These are phyloP conservation scores for Zoanthus sociatus DNA, from an alignment of 92 coral and sea anemone genomes.

Conservation along the genomic window DNA sequence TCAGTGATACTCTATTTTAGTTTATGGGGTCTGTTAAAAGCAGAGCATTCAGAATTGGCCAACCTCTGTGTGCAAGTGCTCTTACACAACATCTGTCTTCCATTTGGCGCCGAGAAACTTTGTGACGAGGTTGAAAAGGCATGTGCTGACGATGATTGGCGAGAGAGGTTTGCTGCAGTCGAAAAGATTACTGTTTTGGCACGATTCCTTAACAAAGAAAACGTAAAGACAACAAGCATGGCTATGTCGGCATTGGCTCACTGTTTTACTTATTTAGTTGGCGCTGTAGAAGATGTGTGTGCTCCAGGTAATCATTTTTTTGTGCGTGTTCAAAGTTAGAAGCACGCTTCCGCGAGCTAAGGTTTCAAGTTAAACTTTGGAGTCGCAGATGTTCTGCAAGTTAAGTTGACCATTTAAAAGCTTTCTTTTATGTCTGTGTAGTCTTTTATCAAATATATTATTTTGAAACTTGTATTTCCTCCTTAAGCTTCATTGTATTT, in stretches of 20 bases:
- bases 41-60: slow-evolving; percentile 93
- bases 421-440: too few relatives aligned
- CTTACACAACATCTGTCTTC: slow-evolving; percentile 92
- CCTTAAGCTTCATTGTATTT: too few relatives aligned
- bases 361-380: too few relatives aligned
- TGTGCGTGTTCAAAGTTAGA: not conserved
- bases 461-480: too few relatives aligned
- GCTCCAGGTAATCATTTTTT: slow-evolving; percentile 58
- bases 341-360: too few relatives aligned
- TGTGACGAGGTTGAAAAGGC: slow-evolving; percentile 94
- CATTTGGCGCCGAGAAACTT: slow-evolving; percentile 93
- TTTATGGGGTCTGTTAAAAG: slow-evolving; percentile 90
- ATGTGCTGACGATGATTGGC: slow-evolving; percentile 92
- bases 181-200: slow-evolving; percentile 92
- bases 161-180: slow-evolving; percentile 88
- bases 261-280: slow-evolving; percentile 92
- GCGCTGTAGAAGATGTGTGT: slow-evolving; percentile 98
- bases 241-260: slow-evolving; percentile 96
- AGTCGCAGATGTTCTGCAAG: too few relatives aligned
- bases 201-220: slow-evolving; percentile 87
- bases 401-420: too few relatives aligned
- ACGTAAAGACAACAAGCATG: slow-evolving; percentile 82
- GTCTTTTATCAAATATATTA: too few relatives aligned
- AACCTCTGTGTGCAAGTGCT: slow-evolving; percentile 87
- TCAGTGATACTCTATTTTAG: slow-evolving; percentile 41